Evolutionary conservation across 2,797 vertebrate species (phyloP), one percentile per base, ranked within the genome.

Genomic region (Hylomyscus alleni): DNA sequence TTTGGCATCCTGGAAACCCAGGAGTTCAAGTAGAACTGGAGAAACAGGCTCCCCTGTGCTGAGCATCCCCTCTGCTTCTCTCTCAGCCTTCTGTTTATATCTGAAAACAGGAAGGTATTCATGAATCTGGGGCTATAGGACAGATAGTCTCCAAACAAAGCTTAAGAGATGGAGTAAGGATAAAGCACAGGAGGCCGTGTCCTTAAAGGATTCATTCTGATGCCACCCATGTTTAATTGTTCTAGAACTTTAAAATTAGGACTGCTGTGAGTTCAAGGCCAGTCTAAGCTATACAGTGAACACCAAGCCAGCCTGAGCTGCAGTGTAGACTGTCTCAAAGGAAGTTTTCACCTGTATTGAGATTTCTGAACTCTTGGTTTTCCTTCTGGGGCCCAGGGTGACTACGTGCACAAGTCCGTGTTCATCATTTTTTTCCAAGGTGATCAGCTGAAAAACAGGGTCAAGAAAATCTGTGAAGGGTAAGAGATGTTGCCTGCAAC

Each of bases 371-470:
- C 34, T 91, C 85, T 93, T n/a, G 78, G 19, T 83, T 95, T 96
- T 96, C 93, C 40, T 97, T 95, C 56, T 93, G 94, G 89, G 3
- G 97, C 95, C 85, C 98, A 99, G 99, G 99, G 99, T 0, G 99
- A 99, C 98, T 99, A 99, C 9, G 99, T 99, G 97, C 99, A 99
- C 99, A 99, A 99, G 98, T 99, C 99, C 4, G 99, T 99, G 77
- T 99, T 99, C 98, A 99, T 99, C 98, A 99, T 99, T 98, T 99
- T 99, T 98, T 99, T 99, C 98, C 99, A 99, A 98, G 99, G 99
- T 13, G 99, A 99, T 97, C 99, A 99, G 96, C 98, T 99, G 95
- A 99, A 99, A 98, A 99, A 99, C 94, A 98, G 99, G 97, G 99
- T 99, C 69, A 99, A 99, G 98, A 99, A 99, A 98, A 99, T 99